Percentiles rank a stretch among this genome's conserved stretches.
These are phyloP conservation scores for Myathropa florea DNA, from an alignment of 2,888 invertebrate genomes.

Conservation along the genomic window DNA sequence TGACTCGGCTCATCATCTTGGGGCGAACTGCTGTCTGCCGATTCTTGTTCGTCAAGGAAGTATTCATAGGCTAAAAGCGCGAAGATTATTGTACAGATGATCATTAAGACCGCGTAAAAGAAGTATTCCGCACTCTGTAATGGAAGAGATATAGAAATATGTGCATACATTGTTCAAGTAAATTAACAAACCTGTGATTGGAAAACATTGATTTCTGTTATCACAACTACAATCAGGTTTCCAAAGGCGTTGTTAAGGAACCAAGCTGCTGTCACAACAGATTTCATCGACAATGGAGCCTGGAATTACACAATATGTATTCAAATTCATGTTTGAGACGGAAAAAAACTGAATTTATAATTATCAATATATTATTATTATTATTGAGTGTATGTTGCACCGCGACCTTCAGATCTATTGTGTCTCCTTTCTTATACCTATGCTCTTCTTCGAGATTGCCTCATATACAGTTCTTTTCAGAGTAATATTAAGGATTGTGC, in stretches of 20 bases:
- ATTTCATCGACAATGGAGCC: conserved; percentile 80
- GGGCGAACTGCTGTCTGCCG: neutral
- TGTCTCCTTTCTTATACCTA: too few species aligned
- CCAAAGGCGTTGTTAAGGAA: conserved; percentile 80
- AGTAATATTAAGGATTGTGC: too few species aligned
- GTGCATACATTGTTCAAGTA: neutral
- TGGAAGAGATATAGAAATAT: neutral
- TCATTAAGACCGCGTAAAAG: conserved; percentile 79
- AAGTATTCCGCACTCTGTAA: conserved; percentile 77
- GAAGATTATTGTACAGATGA: conserved; percentile 77
- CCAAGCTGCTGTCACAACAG: conserved; percentile 80
- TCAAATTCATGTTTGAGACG: too few species aligned
- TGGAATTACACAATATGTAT: conserved; percentile 32
- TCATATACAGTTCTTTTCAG: too few species aligned
- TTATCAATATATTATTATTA: too few species aligned
- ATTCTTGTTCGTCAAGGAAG: conserved; percentile 74
- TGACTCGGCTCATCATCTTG: neutral
- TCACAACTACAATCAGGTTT: conserved; percentile 79
- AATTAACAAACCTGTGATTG: conserved; percentile 73
- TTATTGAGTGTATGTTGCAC: too few species aligned
- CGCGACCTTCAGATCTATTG: too few species aligned
- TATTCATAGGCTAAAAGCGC: conserved; percentile 78
- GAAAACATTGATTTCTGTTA: conserved; percentile 76
- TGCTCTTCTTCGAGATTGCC: too few species aligned
- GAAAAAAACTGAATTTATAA: too few species aligned